Conservation (phyloP, 2,888 invertebrate genomes). For the Hecatera dysodea region DNA sequence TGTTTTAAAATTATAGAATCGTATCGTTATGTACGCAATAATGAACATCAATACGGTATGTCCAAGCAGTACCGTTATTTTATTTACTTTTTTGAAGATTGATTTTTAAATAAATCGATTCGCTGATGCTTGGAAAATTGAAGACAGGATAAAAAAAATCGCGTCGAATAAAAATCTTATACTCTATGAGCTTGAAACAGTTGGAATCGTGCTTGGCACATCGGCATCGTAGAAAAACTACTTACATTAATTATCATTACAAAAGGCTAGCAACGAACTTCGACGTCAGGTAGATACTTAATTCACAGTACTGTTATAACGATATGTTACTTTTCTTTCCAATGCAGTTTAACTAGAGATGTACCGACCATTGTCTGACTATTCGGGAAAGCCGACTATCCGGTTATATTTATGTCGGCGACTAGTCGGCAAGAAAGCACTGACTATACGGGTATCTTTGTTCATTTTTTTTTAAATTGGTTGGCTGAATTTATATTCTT, state of each 20-base stretch:
- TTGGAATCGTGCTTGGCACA: not conserved
- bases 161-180: too few species aligned
- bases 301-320: slow-evolving; percentile 42
- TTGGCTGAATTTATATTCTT: too few species aligned
- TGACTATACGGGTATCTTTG: too few species aligned
- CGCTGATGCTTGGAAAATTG: too few species aligned
- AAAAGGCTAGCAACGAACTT: slow-evolving; percentile 17
- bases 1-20: not conserved
- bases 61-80: not conserved
- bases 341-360: slow-evolving; percentile 45
- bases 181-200: not conserved
- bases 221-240: not conserved
- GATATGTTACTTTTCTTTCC: slow-evolving; percentile 43
- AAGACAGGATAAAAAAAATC: too few species aligned
- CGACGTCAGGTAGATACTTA: not conserved
- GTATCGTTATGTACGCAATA: not conserved
- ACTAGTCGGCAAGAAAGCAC: too few species aligned
- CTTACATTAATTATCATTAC: not conserved
- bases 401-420: too few species aligned
- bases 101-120: not conserved
- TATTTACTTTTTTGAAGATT: not conserved
- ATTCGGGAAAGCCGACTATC: too few species aligned
- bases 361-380: too few species aligned
- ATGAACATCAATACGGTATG: not conserved
- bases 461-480: too few species aligned